These are phyloP conservation scores for Drosophila athabasca DNA, from an alignment of 1,140 invertebrate genomes.

Conservation along the genomic window DNA sequence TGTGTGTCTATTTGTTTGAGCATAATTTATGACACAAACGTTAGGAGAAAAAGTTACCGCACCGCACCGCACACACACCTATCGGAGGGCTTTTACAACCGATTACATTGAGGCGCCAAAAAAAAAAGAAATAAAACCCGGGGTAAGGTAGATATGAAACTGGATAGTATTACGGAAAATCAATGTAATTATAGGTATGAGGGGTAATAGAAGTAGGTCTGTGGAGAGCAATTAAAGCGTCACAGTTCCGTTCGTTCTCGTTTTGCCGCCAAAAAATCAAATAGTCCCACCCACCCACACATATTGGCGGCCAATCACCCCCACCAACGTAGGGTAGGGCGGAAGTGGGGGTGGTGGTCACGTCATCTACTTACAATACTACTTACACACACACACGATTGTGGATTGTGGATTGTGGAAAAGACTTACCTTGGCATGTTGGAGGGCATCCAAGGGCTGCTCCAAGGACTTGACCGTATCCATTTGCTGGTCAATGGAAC, in stretches of 20 bases:
- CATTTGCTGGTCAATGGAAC: slow-evolving; percentile 89
- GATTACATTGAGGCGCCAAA: slow-evolving; percentile 71
- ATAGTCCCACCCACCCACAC: slow-evolving; percentile 6
- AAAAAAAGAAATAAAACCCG: slow-evolving; percentile 33
- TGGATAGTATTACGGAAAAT: slow-evolving; percentile 59
- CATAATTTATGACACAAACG: slow-evolving; percentile 70
- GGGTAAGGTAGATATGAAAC: slow-evolving; percentile 24
- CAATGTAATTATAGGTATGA: slow-evolving; percentile 66
- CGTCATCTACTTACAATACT: slow-evolving; percentile 8
- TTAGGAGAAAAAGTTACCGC: no score
- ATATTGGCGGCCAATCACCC: slow-evolving; percentile 3
- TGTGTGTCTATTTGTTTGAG: slow-evolving; percentile 52
- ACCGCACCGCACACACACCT: slow-evolving; percentile 21
- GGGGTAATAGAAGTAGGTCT: slow-evolving; percentile 3
- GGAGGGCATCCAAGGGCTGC: slow-evolving; percentile 74
- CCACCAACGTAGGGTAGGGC: slow-evolving; percentile 22
- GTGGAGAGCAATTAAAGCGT: slow-evolving; percentile 59
- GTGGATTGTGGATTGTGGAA: no score
- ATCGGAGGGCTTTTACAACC: slow-evolving; percentile 28
- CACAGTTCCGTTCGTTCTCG: slow-evolving; percentile 20
- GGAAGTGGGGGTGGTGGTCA: slow-evolving; percentile 14
- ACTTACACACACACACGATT: background rate
- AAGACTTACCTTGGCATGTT: slow-evolving; percentile 81
- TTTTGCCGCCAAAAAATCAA: slow-evolving; percentile 53
- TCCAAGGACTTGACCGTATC: slow-evolving; percentile 78